Evolutionary conservation across 2,797 vertebrate species (phyloP), one percentile per base, ranked within the genome.

Genomic region (Anisognathus igniventris): DNA sequence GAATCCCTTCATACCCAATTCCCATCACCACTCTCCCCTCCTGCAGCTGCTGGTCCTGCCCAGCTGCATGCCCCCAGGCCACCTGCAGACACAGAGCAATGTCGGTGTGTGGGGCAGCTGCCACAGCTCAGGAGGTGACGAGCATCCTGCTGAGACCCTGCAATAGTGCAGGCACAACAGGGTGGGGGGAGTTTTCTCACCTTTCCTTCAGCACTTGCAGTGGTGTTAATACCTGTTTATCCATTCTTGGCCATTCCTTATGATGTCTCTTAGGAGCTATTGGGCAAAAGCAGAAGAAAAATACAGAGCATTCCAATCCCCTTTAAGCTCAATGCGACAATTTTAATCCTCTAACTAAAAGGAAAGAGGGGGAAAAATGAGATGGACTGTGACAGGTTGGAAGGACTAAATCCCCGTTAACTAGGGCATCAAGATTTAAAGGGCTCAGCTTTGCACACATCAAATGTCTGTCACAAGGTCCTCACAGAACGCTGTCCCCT

Each of bases 401-500:
- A 60, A 96, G 65, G 90, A 86, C 85, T 95, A 94, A 97, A 97
- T 95, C 91, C 80, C 60, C 0, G 0, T 89, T 95, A 96, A 96
- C 86, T 96, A 89, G 92, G 95, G 64, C 96, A 96, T 56, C 50
- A 86, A 92, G 94, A 96, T 92, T 79, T 94, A 94, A 82, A 95
- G 81, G 57, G 57, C 82, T 95, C 79, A 65, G 84, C 89, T 86
- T 33, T 64, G 50, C 22, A 60, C 28, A 58, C 45, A 93, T 74
- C 62, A 56, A 56, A 62, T 2, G 10, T 62, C 40, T 74, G n/a
- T 64, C 44, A 57, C 64, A 76, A 57, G 37, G 39, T 56, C 71
- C 50, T 71, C 4, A 13, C 56, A 56, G 45, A 15, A 50, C 23
- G 19, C 42, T 22, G 14, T 50, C 50, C 73, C 45, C 39, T 65